phyloP scores from a whole-genome alignment of 2,888 invertebrate species.

The Caradrina clavipalpis region DNA sequence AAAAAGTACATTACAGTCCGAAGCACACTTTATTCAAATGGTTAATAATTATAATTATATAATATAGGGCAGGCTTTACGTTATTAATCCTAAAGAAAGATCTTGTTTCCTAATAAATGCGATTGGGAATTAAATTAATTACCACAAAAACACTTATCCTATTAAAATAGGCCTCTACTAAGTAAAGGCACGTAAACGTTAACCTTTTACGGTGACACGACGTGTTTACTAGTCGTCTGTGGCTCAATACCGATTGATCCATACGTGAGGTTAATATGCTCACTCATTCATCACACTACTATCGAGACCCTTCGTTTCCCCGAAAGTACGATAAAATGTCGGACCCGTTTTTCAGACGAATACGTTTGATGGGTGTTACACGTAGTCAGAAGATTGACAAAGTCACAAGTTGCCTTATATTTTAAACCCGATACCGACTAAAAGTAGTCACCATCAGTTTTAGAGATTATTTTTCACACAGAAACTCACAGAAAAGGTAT shows the following conservation, averaged over 20 bases:
- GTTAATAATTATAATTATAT: conserved; percentile 8
- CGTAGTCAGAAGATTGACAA: not conserved
- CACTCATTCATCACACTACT: conserved; percentile 7
- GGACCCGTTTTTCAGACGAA: conserved; percentile 8
- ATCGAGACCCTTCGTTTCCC: not conserved
- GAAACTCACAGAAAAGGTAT: not conserved
- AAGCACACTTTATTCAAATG: not conserved
- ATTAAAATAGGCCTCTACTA: conserved; percentile 33
- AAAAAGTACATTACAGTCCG: no score
- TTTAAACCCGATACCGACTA: not conserved
- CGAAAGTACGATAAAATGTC: not conserved
- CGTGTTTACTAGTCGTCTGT: conserved; percentile 14
- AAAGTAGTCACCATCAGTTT: not conserved
- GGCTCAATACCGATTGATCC: conserved; percentile 23
- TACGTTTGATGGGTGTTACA: not conserved
- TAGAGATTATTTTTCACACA: no score
- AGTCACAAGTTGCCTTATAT: not conserved
- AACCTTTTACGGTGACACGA: conserved; percentile 33
- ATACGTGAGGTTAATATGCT: conserved; percentile 6
- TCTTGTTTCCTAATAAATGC: conserved; percentile 52
- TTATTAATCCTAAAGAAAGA: conserved; percentile 44
- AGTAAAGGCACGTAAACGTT: conserved; percentile 4
- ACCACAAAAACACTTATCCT: conserved; percentile 46
- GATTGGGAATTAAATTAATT: conserved; percentile 45
- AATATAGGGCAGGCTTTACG: conserved; percentile 22